Conservation (phyloP, 1,140 invertebrate species). For the Drosophila guanche region DNA sequence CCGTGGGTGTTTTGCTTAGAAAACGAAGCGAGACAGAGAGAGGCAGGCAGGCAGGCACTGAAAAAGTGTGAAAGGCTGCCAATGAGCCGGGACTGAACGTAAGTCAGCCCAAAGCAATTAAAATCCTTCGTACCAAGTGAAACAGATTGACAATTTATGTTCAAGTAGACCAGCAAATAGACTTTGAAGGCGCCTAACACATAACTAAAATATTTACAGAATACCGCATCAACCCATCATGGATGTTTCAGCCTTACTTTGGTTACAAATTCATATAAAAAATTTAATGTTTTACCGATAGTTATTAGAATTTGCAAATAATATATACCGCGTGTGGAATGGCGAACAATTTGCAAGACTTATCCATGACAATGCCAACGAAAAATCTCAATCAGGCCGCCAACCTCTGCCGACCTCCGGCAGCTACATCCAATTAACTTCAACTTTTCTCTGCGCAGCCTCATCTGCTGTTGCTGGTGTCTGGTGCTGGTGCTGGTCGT, state of each 20-base stretch:
- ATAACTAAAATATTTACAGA: no score
- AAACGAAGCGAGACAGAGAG: slow-evolving; percentile 8
- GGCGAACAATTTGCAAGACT: no score
- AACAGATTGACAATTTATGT: no score
- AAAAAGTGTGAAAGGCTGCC: slow-evolving; percentile 8
- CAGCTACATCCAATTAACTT: slow-evolving; percentile 27
- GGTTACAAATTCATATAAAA: no score
- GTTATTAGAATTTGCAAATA: no score
- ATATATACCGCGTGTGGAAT: no score
- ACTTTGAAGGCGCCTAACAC: no score
- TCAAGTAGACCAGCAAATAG: no score
- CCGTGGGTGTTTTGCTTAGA: slow-evolving; percentile 42
- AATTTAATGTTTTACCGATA: no score
- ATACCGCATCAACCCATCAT: no score
- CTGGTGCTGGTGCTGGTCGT: slow-evolving; percentile 30
- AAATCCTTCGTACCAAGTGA: slow-evolving; percentile 1
- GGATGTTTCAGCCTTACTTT: no score
- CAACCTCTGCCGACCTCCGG: slow-evolving; percentile 11
- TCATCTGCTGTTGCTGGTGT: slow-evolving; percentile 2
- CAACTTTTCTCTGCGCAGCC: slow-evolving; percentile 17
- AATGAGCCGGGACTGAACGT: slow-evolving; percentile 15
- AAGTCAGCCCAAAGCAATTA: not conserved
- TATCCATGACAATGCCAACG: no score
- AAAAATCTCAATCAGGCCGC: slow-evolving; percentile 21
- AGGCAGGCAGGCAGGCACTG: not conserved